Base-by-base conservation (phyloP, 2,113 vertebrate genomes). In the Henicopernis longicauda region DNA sequence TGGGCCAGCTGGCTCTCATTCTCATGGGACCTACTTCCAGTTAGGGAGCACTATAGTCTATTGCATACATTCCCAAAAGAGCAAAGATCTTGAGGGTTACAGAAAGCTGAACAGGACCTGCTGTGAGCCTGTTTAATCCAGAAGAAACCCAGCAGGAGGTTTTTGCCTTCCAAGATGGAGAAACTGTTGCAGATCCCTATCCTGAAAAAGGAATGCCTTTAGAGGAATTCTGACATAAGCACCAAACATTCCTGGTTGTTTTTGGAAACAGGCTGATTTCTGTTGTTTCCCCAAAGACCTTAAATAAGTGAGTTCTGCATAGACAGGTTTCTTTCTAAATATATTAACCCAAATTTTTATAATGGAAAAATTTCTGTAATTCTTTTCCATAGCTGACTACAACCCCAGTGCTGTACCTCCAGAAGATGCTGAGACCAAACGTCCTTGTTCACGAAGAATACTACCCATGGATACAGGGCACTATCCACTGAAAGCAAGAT, bases 381-480 rank as follows among this genome's bases (percentile, higher is more conserved):
- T 93, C 54, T 96, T 74, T 95, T 71, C 89, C 55, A 40, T 82
- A 98, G 98, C 67, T 91, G 74, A 93, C 52, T 94, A 72, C 90
- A 93, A 89, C 36, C 17, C 57, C 1, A 32, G 36, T 31, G 58
- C 83, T 52, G 47, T 83, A 18, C 54, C 77, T 94, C 34, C 74
- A 65, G 92, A 94, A 55, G 71, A 59, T 38, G 83, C 32, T 73
- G 82, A 87, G 44, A 65, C n/a, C 80, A 79, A 54, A 31, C 80
- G 69, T 78, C 84, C 90, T 91, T 94, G 34, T 63, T 86, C 93
- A 62, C 21, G 3, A 88, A 97, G 92, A 97, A 77, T 73, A 49
- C 82, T 58, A 25, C 74, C 95, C 55, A 38, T 62, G 76, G 95
- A 95, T 66, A 65, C 78, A 27, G 91, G 83, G 71, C 91, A 63